Evolutionary conservation across 1,140 invertebrate species (phyloP), one percentile per base, ranked within the genome.

Genomic region (Ooceraea biroi): DNA sequence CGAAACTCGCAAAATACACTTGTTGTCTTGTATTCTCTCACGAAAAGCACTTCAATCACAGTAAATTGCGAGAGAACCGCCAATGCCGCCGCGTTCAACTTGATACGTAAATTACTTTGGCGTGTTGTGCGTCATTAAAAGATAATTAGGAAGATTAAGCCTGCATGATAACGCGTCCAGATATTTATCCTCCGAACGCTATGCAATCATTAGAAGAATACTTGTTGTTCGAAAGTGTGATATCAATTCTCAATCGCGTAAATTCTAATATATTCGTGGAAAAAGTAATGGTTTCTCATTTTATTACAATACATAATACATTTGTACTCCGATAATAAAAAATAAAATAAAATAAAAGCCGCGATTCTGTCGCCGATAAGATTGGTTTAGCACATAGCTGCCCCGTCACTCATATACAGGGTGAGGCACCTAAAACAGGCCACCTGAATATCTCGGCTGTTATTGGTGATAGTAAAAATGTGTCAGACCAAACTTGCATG

Each of bases 61-160:
- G 57, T 14, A 44, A 78, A 60, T 65, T 80, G 46, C 82, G 25
- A 50, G 46, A n/a, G 41, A 68, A 77, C 46, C 14, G 8, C 12
- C 11, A 41, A 27, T 22, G 19, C 46, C 52, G 19, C 46, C 52
- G 17, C 73, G 50, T 60, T 82, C 76, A 76, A 11, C 60, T 63
- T 27, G 57, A 88, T 83, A 60, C 66, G 25, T 73, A 88, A 85
- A 87, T 77, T 72, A 46, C 61, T 55, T 55, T 3, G n/a, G n/a
- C n/a, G 19, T 36, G 50, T 41, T 19, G 17, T 11, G 5, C 27
- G 25, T 77, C 73, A 83, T 88, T 89, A 83, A 88, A 80, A 85
- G 30, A 74, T 78, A 85, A 88, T 88, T 58, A 80, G 74, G 58
- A 72, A 58, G 41, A 83, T 85, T 80, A 65, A 66, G 44, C 36